Base-by-base conservation (phyloP, 1,140 invertebrate genomes). In the Polyergus mexicanus region DNA sequence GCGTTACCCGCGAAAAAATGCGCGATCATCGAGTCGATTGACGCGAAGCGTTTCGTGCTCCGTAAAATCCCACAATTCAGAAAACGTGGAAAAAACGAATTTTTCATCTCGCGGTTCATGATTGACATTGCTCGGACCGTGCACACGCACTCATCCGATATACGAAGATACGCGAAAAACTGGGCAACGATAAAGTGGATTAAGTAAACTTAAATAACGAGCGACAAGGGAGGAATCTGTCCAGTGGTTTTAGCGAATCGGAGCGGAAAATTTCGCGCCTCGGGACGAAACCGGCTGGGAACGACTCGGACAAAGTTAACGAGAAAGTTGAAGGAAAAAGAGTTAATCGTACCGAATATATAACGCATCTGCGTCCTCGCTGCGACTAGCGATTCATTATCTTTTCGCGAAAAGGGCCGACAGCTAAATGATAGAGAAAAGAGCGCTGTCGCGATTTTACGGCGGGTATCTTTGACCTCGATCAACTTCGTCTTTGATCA, bases 141-240 rank as follows among this genome's bases (percentile, higher is more conserved):
- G 38, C 2, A 10, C 8, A 41, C 8, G 1, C 41, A 13, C 22
- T 74, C 19, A 16, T 4, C 22, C n/a, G 32, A 56, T 51, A 56
- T 28, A 66, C 65, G 38, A 56, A 41, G n/a, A 44, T 71, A 11
- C 35, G 32, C 22, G 35, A 3, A n/a, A 41, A 58, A 41, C n/a
- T n/a, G 11, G 41, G 11, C 32, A 72, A 35, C 38, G 56, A 19
- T 19, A 32, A 38, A 80, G 32, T 68, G 63, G 68, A 35, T 72
- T 41, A 51, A 81, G 54, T 58, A 41, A 44, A 81, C 77, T 81
- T 71, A 32, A 81, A 22, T 44, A 71, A 51, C 54, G 25, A 72
- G 25, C 19, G 62, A 66, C 16, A 19, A 44, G 19, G 68, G 38
- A 60, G 68, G 38, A 60, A 74, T 44, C 38, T 74, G 47, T 51